Evolutionary conservation across 2,797 vertebrate genomes (phyloP), one percentile per base, ranked within the genome.

Genomic region (Bufotes viridis): DNA sequence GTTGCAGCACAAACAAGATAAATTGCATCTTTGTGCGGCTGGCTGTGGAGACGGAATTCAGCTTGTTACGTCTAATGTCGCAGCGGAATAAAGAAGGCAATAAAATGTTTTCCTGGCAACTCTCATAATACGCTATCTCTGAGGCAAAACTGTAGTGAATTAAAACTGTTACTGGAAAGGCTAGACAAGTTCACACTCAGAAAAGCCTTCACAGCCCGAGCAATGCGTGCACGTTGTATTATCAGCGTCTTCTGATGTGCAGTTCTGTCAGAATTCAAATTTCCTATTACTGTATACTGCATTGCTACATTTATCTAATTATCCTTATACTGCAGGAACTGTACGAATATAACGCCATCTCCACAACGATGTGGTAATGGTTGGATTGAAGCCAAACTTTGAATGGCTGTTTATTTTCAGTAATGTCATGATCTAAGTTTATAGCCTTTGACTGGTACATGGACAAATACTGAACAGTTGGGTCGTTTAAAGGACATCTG

Each of bases 11-110:
- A 89, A 89, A 89, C 72, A 11, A 82, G 70, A 83, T 89, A 89
- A 82, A 86, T 78, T 85, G 78, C 26, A 89, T 72, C 78, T 85
- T 78, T 82, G 57, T 86, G 84, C 26, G 58, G 70, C 78, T 75
- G 65, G 65, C 75, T 79, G 57, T 15, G 42, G 67, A 88, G 88
- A 85, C 82, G 70, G 29, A 82, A 89, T 82, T 78, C 70, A 76
- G 60, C 60, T 86, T 82, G 88, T 89, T 86, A 86, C 76, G 51
- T 75, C 69, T 89, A 86, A 86, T 78, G 88, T 69, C 34, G 84
- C 82, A 57, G 61, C 2, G 67, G 78, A 86, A 76, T 86, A 78
- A 78, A 82, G 80, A 60, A 78, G 80, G 63, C 70, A 89, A 89
- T 86, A 11, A 53, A 49, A 86, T 69, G 61, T 29, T 53, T 78